Evolutionary conservation across 2,797 vertebrate genomes (phyloP).

Genomic region (Rhinatrema bivittatum): DNA sequence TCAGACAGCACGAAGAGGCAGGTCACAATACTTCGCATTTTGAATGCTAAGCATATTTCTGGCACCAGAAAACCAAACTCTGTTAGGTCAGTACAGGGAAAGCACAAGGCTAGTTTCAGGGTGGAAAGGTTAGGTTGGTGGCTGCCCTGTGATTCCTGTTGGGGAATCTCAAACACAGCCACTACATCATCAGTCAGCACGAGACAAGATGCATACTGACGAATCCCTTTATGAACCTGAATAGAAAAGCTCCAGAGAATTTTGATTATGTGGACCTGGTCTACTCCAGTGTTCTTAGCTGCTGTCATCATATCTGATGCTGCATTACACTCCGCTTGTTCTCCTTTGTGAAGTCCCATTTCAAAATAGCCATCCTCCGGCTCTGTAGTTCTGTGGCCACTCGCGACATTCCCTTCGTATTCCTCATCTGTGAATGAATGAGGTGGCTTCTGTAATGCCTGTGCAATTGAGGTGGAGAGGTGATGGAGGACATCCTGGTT

Average conservation of each 20-base stretch:
- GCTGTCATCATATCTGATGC: constrained; percentile 36
- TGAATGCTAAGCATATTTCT: constrained; percentile 70
- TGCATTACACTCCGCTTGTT: constrained; percentile 48
- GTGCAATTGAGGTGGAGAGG: constrained; percentile 65
- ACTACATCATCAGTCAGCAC: constrained; percentile 66
- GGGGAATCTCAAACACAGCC: constrained; percentile 63
- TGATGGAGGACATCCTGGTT: constrained; percentile 75
- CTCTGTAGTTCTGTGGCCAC: constrained; percentile 29
- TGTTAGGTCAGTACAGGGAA: constrained; percentile 62
- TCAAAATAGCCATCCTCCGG: constrained; percentile 90
- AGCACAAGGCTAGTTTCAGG: constrained; percentile 61
- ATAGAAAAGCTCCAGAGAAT: constrained; percentile 81
- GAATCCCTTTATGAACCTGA: constrained; percentile 56
- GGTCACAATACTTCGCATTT: constrained; percentile 44
- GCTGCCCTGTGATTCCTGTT: constrained; percentile 45
- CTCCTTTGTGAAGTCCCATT: constrained; percentile 78
- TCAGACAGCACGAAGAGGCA: constrained; percentile 74
- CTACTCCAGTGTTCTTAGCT: constrained; percentile 14
- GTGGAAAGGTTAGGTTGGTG: constrained; percentile 59
- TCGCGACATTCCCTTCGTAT: constrained; percentile 28
- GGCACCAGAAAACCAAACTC: constrained; percentile 68
- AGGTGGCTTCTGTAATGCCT: constrained; percentile 42
- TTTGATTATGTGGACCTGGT: constrained; percentile 50
- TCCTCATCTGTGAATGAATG: constrained; percentile 33
- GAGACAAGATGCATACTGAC: constrained; percentile 73